Percentiles rank a stretch among this genome's conserved stretches.
Conservation (phyloP, 2,888 invertebrate genomes). For the Vandiemenella viatica region DNA sequence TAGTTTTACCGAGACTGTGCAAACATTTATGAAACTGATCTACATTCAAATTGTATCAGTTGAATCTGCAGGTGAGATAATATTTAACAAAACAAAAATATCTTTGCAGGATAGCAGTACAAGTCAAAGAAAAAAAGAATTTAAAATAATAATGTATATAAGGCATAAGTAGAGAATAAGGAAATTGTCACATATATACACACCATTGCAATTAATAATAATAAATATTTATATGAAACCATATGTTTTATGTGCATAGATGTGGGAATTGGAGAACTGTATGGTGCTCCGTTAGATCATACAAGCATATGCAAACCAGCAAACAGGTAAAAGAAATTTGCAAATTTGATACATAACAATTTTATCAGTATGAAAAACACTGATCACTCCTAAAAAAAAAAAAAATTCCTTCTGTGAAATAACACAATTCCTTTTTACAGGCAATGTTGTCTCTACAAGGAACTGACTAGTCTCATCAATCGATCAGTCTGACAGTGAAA, state of each 20-base stretch:
- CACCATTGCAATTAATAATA: background rate
- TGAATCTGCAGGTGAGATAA: conserved; percentile 54
- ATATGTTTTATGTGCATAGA: too few relatives aligned
- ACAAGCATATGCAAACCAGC: conserved; percentile 75
- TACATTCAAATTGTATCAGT: conserved; percentile 60
- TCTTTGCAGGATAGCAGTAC: too few relatives aligned
- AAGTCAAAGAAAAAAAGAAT: too few relatives aligned
- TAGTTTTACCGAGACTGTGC: conserved; percentile 62
- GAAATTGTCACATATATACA: background rate
- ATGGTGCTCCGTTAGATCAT: conserved; percentile 63
- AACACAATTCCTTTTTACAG: conserved; percentile 22
- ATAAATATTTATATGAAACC: background rate
- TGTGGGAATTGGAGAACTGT: conserved; percentile 61
- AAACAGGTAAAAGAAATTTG: conserved; percentile 27
- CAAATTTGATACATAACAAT: conserved; percentile 1
- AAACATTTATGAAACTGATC: conserved; percentile 58
- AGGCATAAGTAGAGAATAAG: background rate
- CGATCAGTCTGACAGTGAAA: conserved; percentile 20
- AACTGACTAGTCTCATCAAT: conserved; percentile 45
- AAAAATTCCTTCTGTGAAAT: background rate
- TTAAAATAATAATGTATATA: too few relatives aligned
- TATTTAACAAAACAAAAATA: too few relatives aligned
- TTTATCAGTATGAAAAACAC: background rate
- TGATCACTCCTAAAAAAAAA: background rate
- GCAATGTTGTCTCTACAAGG: conserved; percentile 49